Evolutionary conservation across 35 echinoderm and acorn worm species (phyloP).

Genomic region (Heliocidaris erythrogramma): DNA sequence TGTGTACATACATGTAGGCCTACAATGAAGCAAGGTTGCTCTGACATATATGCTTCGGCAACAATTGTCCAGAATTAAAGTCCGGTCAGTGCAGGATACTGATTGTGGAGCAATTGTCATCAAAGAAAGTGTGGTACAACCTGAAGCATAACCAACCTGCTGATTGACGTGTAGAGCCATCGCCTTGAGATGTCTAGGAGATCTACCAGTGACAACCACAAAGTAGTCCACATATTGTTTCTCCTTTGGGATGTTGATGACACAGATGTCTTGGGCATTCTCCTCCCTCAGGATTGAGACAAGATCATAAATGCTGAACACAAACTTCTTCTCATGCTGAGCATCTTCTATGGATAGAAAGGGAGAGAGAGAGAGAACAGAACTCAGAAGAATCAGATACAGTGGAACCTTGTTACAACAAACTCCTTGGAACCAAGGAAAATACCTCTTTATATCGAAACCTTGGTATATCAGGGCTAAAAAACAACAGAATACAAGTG

Average conservation of each 20-base stretch:
- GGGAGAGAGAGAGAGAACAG: neutral
- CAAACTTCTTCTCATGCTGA: constrained; percentile 27
- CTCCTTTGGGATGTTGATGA: constrained; percentile 83
- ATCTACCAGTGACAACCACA: constrained; percentile 82
- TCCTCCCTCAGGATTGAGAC: constrained; percentile 79
- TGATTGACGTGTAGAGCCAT: constrained; percentile 84
- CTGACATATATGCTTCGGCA: too few species aligned
- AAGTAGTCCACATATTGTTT: constrained; percentile 85
- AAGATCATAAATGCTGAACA: constrained; percentile 79
- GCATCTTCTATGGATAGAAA: constrained; percentile 3
- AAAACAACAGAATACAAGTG: too few species aligned
- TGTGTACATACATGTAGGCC: too few species aligned
- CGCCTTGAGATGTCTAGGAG: constrained; percentile 83
- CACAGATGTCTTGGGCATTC: constrained; percentile 91
- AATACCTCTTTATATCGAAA: too few species aligned
- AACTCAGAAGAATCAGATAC: neutral
- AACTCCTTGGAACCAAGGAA: too few species aligned
- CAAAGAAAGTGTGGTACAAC: too few species aligned
- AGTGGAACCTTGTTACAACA: too few species aligned
- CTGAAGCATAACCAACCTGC: constrained; percentile 57
- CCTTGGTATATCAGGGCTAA: too few species aligned
- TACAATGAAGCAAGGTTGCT: too few species aligned
- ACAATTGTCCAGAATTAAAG: too few species aligned
- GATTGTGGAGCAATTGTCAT: too few species aligned
- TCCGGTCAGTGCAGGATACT: too few species aligned